phyloP scores from a whole-genome alignment of 2,113 vertebrate species.

The Amblyopsis rosae region DNA sequence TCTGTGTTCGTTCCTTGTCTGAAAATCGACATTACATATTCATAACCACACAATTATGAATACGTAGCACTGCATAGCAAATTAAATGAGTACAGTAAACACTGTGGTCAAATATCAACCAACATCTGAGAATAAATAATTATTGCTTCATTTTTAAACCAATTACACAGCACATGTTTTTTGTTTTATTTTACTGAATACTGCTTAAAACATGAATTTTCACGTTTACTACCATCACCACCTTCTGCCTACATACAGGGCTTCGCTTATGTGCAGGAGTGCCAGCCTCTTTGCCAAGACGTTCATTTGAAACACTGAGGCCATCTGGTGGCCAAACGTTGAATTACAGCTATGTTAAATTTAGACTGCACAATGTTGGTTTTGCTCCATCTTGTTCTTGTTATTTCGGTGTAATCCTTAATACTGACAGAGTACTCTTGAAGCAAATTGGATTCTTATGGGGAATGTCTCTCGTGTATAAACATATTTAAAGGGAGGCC shows the following conservation, averaged over 20 bases:
- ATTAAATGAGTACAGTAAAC: slow-evolving; percentile 48
- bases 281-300: slow-evolving; percentile 14
- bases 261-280: slow-evolving; percentile 31
- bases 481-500: slow-evolving; percentile 22
- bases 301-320: slow-evolving; percentile 49
- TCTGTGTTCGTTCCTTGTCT: slow-evolving; percentile 63
- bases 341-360: slow-evolving; percentile 19
- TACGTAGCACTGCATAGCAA: slow-evolving; percentile 17
- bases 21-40: slow-evolving; percentile 56
- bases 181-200: slow-evolving; percentile 28
- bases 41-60: slow-evolving; percentile 59
- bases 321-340: slow-evolving; percentile 61
- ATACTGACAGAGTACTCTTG: slow-evolving; percentile 4
- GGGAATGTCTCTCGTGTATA: slow-evolving; percentile 5
- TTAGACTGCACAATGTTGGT: background rate
- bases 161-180: background rate
- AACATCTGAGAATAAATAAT: slow-evolving; percentile 16
- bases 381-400: background rate
- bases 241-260: slow-evolving; percentile 27
- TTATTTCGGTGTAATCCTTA: slow-evolving; percentile 17
- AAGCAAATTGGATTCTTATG: slow-evolving; percentile 30
- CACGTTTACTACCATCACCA: slow-evolving; percentile 25
- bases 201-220: slow-evolving; percentile 12
- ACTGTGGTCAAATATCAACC: slow-evolving; percentile 15
- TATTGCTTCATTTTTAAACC: background rate